These are phyloP conservation scores for Uria lomvia DNA, from an alignment of 2,113 vertebrate species.

Conservation along the genomic window DNA sequence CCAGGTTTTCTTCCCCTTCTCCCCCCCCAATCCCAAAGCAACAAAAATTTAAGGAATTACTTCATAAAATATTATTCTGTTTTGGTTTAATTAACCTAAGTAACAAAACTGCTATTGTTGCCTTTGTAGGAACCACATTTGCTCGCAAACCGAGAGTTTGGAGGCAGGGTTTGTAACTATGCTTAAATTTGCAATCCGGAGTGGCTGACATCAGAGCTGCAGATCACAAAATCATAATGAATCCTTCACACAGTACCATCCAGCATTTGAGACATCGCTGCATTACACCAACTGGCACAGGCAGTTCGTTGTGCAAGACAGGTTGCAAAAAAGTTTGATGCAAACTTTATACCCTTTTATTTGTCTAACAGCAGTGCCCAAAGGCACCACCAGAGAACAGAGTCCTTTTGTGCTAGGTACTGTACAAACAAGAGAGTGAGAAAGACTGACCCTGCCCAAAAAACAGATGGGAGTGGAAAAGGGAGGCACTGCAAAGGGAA, in stretches of 20 bases:
- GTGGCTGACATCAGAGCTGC: neutral
- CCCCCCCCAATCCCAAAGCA: neutral
- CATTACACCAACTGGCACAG: neutral
- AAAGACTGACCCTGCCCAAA: conserved; percentile 56
- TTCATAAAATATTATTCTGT: neutral
- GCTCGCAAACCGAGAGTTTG: neutral
- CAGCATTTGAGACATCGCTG: neutral
- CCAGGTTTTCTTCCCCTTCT: too few species aligned
- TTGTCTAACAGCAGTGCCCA: conserved; percentile 50
- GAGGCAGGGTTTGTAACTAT: neutral
- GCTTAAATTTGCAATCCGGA: neutral
- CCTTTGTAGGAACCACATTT: neutral
- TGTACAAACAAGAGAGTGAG: conserved; percentile 39
- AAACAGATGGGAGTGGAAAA: conserved; percentile 17
- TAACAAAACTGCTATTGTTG: neutral
- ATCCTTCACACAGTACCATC: neutral
- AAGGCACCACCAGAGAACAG: conserved; percentile 58
- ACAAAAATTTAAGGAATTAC: neutral
- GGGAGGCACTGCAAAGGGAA: conserved; percentile 30
- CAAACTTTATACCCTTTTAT: conserved; percentile 56
- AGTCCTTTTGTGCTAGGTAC: conserved; percentile 55
- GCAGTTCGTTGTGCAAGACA: neutral
- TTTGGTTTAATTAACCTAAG: neutral
- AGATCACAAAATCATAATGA: neutral
- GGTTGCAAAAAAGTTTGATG: conserved; percentile 50